Base-by-base conservation (phyloP, 2,113 vertebrate species). In the Myiagra hebetior region DNA sequence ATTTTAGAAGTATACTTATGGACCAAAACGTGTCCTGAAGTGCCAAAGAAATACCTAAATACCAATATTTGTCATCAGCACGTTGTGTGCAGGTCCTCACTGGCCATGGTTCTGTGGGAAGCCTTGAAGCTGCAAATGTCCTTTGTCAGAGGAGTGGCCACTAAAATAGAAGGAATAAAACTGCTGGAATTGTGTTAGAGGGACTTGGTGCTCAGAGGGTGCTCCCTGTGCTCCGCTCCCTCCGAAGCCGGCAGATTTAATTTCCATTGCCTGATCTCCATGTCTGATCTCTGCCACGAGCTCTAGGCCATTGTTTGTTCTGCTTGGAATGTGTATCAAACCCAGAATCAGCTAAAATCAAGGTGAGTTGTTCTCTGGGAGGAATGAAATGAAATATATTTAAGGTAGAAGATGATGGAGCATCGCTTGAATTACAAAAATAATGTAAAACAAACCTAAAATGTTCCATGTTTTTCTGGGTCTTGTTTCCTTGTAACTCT, bases 241-340 rank as follows among this genome's bases (percentile, higher is more conserved):
- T 49, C 62, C 0, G 2, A 42, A 47, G 74, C 7, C 5, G 7
- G 19, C 0, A 0, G 13, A 14, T 60, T 87, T 33, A 20, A 52
- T 91, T 85, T 82, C 83, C 35, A 9, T 26, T 33, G 9, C 35
- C 30, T 35, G n/a, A 27, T 77, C 56, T 69, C 23, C 0, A 6
- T 15, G 9, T 87, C 77, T 77, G 78, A 41, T 87, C 13, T 33
- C n/a, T 35, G 63, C 73, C 74, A 17, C 8, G 13, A 28, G 59
- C 82, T 85, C 44, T 13, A 60, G 68, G 15, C 56, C 26, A 3
- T 17, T 55, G n/a, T 74, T 82, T 52, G 21, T 49, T 70, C 50
- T 49, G 1, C 80, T 75, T 63, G 44, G 13, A 19, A 5, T 26
- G 42, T 59, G 47, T 21, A 13, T 27, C 57, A 64, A n/a, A 59